Percentiles rank a stretch among this genome's conserved stretches.
phyloP scores from a whole-genome alignment of 1,140 invertebrate species.

The Neodiprion pinetum region DNA sequence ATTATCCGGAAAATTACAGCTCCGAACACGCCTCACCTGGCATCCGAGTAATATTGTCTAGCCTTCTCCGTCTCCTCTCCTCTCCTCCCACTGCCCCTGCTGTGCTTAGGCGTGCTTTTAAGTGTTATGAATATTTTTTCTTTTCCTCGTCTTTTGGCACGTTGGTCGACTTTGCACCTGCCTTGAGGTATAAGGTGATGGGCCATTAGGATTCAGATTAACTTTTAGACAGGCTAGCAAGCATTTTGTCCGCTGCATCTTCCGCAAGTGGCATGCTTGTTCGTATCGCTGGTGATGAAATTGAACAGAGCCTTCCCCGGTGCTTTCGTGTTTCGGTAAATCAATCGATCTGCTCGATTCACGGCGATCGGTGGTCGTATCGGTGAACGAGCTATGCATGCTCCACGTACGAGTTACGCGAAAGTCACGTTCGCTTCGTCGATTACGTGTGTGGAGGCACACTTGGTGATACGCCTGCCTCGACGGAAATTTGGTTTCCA shows the following conservation, averaged over 20 bases:
- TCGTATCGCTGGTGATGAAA: background rate
- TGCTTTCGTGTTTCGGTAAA: background rate
- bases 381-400: too few relatives aligned
- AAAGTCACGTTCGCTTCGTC: too few relatives aligned
- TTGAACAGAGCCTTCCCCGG: background rate
- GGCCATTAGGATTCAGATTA: background rate
- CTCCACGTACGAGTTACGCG: too few relatives aligned
- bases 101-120: too few relatives aligned
- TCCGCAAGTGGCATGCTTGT: background rate
- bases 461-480: too few relatives aligned
- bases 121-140: too few relatives aligned
- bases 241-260: too few relatives aligned
- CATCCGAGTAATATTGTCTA: background rate
- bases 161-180: background rate
- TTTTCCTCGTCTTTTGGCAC: too few relatives aligned
- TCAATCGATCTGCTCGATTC: too few relatives aligned
- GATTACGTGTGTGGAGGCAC: too few relatives aligned
- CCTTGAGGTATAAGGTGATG: background rate
- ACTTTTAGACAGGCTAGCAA: background rate
- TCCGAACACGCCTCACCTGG: background rate
- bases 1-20: conserved; percentile 3
- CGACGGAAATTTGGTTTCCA: background rate
- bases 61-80: background rate
- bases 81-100: background rate
- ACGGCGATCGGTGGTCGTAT: too few relatives aligned